Conservation (phyloP, 2,797 vertebrate species). For the Tadarida brasiliensis region DNA sequence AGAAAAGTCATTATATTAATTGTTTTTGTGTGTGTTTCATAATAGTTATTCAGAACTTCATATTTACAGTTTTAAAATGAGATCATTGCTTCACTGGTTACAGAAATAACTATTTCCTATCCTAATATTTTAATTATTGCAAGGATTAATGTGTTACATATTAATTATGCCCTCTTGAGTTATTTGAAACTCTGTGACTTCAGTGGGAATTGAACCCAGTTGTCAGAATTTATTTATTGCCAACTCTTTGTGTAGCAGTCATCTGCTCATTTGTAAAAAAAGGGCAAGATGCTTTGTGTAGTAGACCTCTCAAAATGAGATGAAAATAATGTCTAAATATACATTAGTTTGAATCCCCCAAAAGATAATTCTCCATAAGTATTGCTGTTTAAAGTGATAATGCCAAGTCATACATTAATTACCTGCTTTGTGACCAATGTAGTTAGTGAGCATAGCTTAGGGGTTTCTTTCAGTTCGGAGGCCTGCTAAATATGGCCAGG, state of each 20-base stretch:
- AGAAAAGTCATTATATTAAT: neutral
- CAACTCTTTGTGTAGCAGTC: neutral
- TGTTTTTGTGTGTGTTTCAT: slow-evolving; percentile 47
- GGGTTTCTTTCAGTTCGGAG: neutral
- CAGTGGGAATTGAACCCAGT: neutral
- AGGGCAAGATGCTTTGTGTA: neutral
- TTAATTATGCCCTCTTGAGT: slow-evolving; percentile 21
- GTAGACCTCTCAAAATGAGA: slow-evolving; percentile 45
- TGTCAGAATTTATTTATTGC: slow-evolving; percentile 53
- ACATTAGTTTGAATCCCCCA: slow-evolving; percentile 44
- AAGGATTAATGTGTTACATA: neutral
- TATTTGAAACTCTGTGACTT: slow-evolving; percentile 48
- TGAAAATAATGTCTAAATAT: slow-evolving; percentile 38
- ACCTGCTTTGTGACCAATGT: neutral
- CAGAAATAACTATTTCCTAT: neutral
- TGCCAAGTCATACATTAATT: neutral
- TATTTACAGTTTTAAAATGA: slow-evolving; percentile 62
- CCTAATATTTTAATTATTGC: slow-evolving; percentile 48
- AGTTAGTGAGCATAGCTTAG: neutral
- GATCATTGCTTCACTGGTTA: neutral
- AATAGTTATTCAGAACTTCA: slow-evolving; percentile 7
- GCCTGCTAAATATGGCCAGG: neutral
- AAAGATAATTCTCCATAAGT: neutral
- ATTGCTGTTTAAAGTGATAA: neutral
- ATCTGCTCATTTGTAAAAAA: slow-evolving; percentile 33